Base-by-base conservation (phyloP, 1,140 invertebrate species). In the Trichonephila inaurata region DNA sequence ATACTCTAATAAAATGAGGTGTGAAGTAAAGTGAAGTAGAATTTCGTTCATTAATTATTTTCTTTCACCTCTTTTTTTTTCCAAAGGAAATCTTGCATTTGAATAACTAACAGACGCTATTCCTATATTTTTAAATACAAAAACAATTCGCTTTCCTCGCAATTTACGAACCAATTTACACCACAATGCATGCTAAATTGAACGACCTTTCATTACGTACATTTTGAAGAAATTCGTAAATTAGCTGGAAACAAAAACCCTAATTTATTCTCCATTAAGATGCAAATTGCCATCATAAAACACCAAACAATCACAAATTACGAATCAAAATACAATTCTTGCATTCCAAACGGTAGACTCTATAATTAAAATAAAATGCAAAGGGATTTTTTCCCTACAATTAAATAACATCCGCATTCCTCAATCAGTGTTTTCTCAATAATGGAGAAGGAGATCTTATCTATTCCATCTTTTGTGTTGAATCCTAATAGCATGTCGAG, bases 251-350 rank as follows among this genome's bases (percentile, higher is more conserved):
- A 33, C 10, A 72, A 72, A 28, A 77, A 77, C 24, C 14, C 28
- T 33, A 77, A 77, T 77, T 28, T 77, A 77, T 77, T 24, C 28
- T 33, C 10, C 69, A 77, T 77, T 77, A 77, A 77, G 69, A 77
- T 77, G 69, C 69, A 77, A 77, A 77, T 77, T 77, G 69, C 69
- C 16, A 12, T 28, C 72, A 77, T 77, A 77, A 77, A 77, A 4
- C 72, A 33, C 72, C 72, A 77, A 77, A 77, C 72, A 77, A 7
- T 40, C 72, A 33, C 72, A 77, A 77, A 33, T 77, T 28, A 77
- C 28, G 28, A 77, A 77, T 77, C 69, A 28, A 77, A 40, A 77
- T 16, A 16, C 69, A 77, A 33, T 77, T 28, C 16, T 33, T 16
- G 4, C 28, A 33, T 16, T 77, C 16, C 69, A 14, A 77, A 72